Base-by-base conservation (phyloP, 2,113 vertebrate genomes). In the Sprattus sprattus region DNA sequence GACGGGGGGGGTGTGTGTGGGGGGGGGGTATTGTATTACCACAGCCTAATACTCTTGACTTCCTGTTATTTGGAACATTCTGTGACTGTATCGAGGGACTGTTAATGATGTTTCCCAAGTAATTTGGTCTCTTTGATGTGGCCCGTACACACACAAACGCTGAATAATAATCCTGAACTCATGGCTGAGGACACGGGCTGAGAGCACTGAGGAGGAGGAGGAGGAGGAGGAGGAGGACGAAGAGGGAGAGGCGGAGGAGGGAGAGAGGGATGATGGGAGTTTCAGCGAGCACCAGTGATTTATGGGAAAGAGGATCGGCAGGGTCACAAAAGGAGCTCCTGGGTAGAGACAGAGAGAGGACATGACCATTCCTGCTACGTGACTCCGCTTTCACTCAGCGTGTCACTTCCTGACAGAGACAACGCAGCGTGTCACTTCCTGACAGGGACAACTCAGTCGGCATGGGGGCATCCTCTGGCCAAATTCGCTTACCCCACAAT, bases 41-140 rank as follows among this genome's bases (percentile, higher is more conserved):
- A 47, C 82, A 84, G 83, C 47, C 8, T 16, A 88, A 86, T 88
- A 87, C 78, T 83, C 18, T 50, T 67, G 49, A n/a, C 64, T 91
- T 89, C 86, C 88, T 91, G 87, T 91, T 88, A 83, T 89, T 91
- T 87, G 81, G 86, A 86, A 89, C 83, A 89, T 91, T 89, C 88
- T 86, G 84, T 82, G 83, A 83, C 87, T 64, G 84, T 86, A 89
- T 89, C 84, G 85, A 15, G 28, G 82, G 32, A 16, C 80, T 60
- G 57, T 85, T 87, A 88, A 84, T 87, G 82, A 88, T 44, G 20
- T 18, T 57, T 45, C 71, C 16, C 5, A 54, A 60, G 60, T 86
- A 67, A 83, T 81, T 84, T 87, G 81, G 28, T 50, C 85, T 39
- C 81, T 89, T 89, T 88, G 80, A 90, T 64, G 78, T 88, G 82